phyloP scores from a whole-genome alignment of 1,140 invertebrate genomes.

The Polypedilum pembai region DNA sequence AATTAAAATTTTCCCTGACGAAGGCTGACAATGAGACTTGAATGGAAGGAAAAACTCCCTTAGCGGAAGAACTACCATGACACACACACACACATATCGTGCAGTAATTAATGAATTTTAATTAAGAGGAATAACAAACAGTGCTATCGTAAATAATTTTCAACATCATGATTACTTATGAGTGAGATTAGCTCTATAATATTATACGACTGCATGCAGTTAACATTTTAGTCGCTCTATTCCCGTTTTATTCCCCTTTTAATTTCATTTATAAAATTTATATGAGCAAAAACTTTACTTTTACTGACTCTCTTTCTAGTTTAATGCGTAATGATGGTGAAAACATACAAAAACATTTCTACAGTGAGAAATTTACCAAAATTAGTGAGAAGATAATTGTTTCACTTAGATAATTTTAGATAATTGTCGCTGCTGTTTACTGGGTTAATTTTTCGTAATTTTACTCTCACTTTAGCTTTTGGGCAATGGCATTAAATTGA shows the following conservation, averaged over 20 bases:
- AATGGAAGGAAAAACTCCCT: not conserved
- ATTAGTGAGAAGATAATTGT: conserved; percentile 12
- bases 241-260: not conserved
- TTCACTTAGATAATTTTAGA: not conserved
- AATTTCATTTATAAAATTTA: not conserved
- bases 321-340: too few relatives aligned
- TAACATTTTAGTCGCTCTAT: too few relatives aligned
- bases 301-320: too few relatives aligned
- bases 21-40: not conserved
- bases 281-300: too few relatives aligned
- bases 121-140: conserved; percentile 18
- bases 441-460: not conserved
- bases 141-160: conserved; percentile 19
- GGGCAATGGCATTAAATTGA: too few relatives aligned
- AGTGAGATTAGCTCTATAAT: not conserved
- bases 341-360: too few relatives aligned
- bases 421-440: not conserved
- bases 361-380: not conserved
- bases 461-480: not conserved
- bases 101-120: conserved; percentile 14
- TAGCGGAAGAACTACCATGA: not conserved
- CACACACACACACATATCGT: not conserved
- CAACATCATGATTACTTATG: conserved; percentile 18
- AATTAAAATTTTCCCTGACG: not conserved
- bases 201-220: not conserved